Base-by-base conservation (phyloP, 2,113 vertebrate genomes). In the Hippopotamus amphibius region DNA sequence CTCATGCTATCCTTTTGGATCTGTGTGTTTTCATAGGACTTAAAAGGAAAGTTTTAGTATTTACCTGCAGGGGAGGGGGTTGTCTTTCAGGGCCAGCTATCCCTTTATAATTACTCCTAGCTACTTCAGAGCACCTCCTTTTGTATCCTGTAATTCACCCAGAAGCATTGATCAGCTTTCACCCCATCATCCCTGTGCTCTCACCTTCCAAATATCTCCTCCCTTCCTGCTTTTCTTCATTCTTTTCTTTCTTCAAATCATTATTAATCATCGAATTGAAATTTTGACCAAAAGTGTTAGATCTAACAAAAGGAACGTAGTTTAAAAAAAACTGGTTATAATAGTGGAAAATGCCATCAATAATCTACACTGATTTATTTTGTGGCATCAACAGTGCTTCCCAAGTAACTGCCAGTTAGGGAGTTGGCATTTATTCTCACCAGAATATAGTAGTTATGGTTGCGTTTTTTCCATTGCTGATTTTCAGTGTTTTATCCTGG, bases 401-500 rank as follows among this genome's bases (percentile, higher is more conserved):
- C 86, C 11, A 77, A 2, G 61, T 53, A 87, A 81, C 63, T 79
- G 66, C 53, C 85, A 41, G 14, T 77, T 80, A 85, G 50, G n/a
- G 33, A 90, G 24, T 8, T 79, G 41, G 37, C 66, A 46, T 88
- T 77, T 91, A 59, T 90, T 96, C 41, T 59, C 21, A 55, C 68
- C 61, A 55, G 90, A 77, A 48, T 90, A 12, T 59, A 48, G 82
- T 76, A 48, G 19, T 79, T 57, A 57, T 9, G 5, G 46, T 55
- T 57, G 28, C 50, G 48, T 46, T 81, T 79, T 79, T 74, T 88
- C 66, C 88, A 84, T 33, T 91, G 21, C 63, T 69, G 19, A 71
- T 84, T 93, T 94, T 96, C 71, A 37, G 14, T 72, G 61, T 86
- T 90, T 95, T 74, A 65, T 80, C 43, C 59, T 89, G 46, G 30